A percentile compares a stretch with the other conserved stretches of the same genome.
Evolutionary conservation across 2,888 invertebrate species (phyloP).

Genomic region (Synergus itoensis): DNA sequence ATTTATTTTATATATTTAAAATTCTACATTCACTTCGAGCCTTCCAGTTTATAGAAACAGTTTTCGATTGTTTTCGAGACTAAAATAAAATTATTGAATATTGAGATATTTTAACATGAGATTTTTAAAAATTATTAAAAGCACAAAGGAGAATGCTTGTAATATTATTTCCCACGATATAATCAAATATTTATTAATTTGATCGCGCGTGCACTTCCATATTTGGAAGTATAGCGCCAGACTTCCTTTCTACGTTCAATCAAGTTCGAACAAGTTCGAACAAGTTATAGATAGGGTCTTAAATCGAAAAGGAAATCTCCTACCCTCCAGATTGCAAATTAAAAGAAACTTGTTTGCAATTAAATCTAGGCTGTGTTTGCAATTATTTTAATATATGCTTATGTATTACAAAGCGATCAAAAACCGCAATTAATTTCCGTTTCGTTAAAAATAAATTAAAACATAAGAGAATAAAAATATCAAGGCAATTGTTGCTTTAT

Average conservation of each 20-base stretch:
- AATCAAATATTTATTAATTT: conserved; percentile 3
- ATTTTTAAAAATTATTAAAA: too few species aligned
- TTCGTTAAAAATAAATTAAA: too few species aligned
- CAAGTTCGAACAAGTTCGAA: conserved; percentile 21
- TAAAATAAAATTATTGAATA: too few species aligned
- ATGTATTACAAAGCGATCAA: background rate
- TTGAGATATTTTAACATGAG: too few species aligned
- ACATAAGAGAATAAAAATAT: too few species aligned
- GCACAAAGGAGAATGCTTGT: background rate
- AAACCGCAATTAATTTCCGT: background rate
- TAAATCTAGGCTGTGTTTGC: background rate
- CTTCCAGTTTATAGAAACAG: too few species aligned
- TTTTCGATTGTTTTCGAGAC: too few species aligned
- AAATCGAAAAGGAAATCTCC: background rate
- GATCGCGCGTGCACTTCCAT: conserved; percentile 19
- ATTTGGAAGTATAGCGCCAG: conserved; percentile 7
- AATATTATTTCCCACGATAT: conserved; percentile 21
- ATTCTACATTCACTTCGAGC: too few species aligned
- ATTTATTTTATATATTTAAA: too few species aligned
- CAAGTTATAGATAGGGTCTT: background rate
- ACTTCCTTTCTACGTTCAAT: conserved; percentile 10
- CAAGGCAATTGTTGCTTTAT: background rate
- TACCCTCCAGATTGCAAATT: background rate
- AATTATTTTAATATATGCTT: conserved; percentile 29
- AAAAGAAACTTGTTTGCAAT: conserved; percentile 21